Evolutionary conservation across 2,888 invertebrate genomes (phyloP).

Genomic region (Capitulum mitella): DNA sequence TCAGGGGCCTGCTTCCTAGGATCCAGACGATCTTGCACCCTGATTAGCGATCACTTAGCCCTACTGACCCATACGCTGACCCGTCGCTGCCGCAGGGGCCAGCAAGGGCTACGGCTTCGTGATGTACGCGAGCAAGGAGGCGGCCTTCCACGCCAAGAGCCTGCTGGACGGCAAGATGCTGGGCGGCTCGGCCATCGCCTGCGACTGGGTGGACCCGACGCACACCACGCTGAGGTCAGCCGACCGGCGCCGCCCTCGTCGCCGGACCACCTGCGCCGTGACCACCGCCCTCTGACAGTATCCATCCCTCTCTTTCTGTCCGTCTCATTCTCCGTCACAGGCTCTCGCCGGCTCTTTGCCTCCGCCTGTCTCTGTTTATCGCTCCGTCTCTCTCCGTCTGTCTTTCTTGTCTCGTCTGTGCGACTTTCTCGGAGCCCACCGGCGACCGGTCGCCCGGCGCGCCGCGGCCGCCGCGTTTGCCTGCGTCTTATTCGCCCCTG

Average conservation of each 20-base stretch:
- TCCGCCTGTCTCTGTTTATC: neutral
- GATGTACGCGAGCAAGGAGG: conserved; percentile 48
- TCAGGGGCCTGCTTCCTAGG: too few species aligned
- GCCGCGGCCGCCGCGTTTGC: too few species aligned
- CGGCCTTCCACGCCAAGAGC: conserved; percentile 47
- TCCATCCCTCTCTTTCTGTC: neutral
- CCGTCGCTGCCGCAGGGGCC: conserved; percentile 41
- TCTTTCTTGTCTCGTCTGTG: too few species aligned
- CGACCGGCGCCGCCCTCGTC: neutral
- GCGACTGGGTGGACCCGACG: conserved; percentile 49
- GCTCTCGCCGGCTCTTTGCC: neutral
- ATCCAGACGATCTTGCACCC: too few species aligned
- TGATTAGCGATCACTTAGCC: too few species aligned
- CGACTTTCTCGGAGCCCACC: too few species aligned
- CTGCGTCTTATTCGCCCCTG: neutral
- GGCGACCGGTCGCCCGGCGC: too few species aligned
- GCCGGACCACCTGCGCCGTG: too few species aligned
- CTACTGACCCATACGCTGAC: too few species aligned
- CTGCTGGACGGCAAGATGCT: conserved; percentile 46
- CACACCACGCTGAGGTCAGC: conserved; percentile 36
- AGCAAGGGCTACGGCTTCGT: conserved; percentile 53
- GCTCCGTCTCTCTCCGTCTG: neutral
- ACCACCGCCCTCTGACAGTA: neutral
- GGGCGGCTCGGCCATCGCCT: conserved; percentile 44
- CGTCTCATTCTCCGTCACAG: neutral